Evolutionary conservation across 2,797 vertebrate genomes (phyloP).

Genomic region (Gallinago stenura): DNA sequence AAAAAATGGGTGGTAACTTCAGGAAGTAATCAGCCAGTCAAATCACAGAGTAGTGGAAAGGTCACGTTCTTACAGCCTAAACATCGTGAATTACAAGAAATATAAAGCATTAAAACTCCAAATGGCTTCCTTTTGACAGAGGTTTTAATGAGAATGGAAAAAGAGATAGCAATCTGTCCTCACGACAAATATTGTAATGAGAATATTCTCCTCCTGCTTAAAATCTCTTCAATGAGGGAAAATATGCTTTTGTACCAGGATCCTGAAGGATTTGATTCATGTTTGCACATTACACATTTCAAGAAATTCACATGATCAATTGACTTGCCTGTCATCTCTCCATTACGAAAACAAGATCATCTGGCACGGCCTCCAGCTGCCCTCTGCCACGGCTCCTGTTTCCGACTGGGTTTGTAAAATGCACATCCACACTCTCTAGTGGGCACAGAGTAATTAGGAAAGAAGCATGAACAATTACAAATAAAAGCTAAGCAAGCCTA

Average conservation of each 20-base stretch:
- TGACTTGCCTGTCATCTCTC: background rate
- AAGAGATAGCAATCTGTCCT: background rate
- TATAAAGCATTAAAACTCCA: constrained; percentile 29
- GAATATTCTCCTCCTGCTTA: background rate
- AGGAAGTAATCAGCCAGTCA: constrained; percentile 3
- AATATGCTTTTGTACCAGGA: background rate
- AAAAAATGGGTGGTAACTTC: background rate
- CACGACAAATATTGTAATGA: background rate
- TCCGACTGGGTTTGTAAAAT: background rate
- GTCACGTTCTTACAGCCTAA: background rate
- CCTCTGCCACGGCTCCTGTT: background rate
- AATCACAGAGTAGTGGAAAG: background rate
- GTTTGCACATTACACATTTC: background rate
- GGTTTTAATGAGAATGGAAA: constrained; percentile 13
- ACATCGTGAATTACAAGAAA: background rate
- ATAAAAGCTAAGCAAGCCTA: background rate
- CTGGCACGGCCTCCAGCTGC: background rate
- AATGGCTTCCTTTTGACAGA: background rate
- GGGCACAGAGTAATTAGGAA: background rate
- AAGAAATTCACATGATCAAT: background rate
- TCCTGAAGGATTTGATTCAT: background rate
- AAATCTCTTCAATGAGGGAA: background rate
- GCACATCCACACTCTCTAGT: background rate
- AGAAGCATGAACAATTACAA: background rate
- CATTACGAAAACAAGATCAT: background rate